phyloP scores from a whole-genome alignment of 2,113 vertebrate species.

The Mormyrus lacerda region DNA sequence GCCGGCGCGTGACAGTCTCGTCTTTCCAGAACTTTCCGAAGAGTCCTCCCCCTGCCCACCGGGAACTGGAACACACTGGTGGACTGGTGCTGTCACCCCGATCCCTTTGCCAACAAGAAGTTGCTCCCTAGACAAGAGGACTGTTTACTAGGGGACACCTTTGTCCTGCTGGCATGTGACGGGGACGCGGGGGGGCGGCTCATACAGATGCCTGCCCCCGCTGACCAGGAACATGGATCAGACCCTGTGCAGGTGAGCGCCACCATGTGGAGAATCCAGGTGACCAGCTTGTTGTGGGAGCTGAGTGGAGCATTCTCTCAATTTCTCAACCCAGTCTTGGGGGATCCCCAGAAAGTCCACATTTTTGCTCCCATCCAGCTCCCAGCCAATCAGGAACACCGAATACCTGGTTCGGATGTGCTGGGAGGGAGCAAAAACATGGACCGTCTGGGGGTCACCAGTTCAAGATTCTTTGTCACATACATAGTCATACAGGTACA shows the following conservation, averaged over 20 bases:
- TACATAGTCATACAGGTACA: no score
- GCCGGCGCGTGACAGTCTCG: neutral
- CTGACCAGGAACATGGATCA: constrained; percentile 28
- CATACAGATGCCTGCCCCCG: constrained; percentile 29
- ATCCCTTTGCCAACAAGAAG: constrained; percentile 77
- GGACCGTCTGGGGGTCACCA: neutral
- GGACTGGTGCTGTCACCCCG: constrained; percentile 92
- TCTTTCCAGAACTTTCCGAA: constrained; percentile 65
- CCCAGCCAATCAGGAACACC: neutral
- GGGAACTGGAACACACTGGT: constrained; percentile 84
- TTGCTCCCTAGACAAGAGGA: constrained; percentile 73
- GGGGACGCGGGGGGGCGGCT: constrained; percentile 47
- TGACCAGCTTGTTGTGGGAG: neutral
- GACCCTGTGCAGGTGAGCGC: constrained; percentile 48
- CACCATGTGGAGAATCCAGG: neutral
- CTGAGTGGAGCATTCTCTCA: neutral
- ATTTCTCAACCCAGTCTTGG: neutral
- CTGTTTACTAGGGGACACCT: constrained; percentile 83
- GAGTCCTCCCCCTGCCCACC: constrained; percentile 83
- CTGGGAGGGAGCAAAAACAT: neutral
- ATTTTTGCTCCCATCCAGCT: neutral
- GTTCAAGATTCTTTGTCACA: no score
- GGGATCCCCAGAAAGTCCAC: neutral
- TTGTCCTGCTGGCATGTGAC: constrained; percentile 68
- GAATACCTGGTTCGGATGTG: neutral